Evolutionary conservation across 2,888 invertebrate genomes (phyloP).

Genomic region (Apamea monoglypha): DNA sequence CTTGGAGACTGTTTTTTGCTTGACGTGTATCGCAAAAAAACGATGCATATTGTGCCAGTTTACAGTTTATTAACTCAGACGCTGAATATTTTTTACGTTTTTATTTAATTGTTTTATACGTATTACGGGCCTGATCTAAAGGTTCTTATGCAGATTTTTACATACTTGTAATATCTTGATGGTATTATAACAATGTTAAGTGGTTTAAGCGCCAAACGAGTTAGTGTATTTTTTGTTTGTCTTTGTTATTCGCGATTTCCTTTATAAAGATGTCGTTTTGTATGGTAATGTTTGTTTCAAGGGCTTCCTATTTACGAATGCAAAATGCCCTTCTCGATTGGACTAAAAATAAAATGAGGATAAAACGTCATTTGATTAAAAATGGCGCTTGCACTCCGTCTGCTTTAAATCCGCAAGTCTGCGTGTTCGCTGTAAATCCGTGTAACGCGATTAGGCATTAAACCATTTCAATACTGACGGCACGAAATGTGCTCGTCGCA

Average conservation of each 20-base stretch:
- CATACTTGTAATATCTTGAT: constrained; percentile 42
- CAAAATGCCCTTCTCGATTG: constrained; percentile 19
- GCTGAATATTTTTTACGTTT: constrained; percentile 33
- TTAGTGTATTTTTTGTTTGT: constrained; percentile 41
- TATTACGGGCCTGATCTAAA: constrained; percentile 33
- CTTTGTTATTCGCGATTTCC: constrained; percentile 56
- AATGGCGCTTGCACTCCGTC: constrained; percentile 55
- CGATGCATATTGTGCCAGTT: constrained; percentile 64
- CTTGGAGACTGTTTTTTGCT: constrained; percentile 80
- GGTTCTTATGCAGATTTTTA: constrained; percentile 41
- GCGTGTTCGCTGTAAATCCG: constrained; percentile 67
- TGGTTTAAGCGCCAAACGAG: constrained; percentile 54
- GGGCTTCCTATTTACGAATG: constrained; percentile 48
- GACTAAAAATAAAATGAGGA: constrained; percentile 36
- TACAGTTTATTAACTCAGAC: constrained; percentile 57
- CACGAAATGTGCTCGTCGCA: constrained; percentile 65
- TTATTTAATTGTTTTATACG: constrained; percentile 42
- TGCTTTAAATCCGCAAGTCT: constrained; percentile 64
- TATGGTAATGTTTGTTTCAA: constrained; percentile 51
- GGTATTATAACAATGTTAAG: constrained; percentile 54
- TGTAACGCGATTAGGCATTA: constrained; percentile 71
- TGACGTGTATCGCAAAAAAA: constrained; percentile 69
- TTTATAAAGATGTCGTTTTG: constrained; percentile 37
- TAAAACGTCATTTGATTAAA: constrained; percentile 56
- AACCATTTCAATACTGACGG: constrained; percentile 65